A percentile compares a stretch with the other conserved stretches of the same genome.
phyloP scores from a whole-genome alignment of 2,797 vertebrate genomes.

The Sebastes ruberrimus region DNA sequence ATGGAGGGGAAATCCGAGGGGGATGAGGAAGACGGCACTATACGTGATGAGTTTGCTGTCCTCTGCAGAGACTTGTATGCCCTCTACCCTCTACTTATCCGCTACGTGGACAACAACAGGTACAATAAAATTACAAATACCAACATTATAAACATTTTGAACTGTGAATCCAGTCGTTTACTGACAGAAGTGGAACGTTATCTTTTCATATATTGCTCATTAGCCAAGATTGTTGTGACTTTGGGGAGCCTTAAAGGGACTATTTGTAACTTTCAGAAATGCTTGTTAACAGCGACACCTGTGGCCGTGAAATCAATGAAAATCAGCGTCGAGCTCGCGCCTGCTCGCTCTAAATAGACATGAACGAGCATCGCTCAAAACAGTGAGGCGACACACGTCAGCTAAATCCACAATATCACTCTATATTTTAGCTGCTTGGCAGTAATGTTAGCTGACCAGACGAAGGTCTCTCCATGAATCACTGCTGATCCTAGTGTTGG shows the following conservation, averaged over 20 bases:
- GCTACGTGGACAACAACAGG: slow-evolving; percentile 98
- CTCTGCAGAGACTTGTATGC: slow-evolving; percentile 95
- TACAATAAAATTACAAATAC: slow-evolving; percentile 45
- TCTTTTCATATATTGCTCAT: not conserved
- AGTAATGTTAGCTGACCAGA: no score
- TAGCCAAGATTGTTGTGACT: not conserved
- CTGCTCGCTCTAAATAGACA: no score
- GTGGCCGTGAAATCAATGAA: no score
- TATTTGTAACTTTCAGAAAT: no score
- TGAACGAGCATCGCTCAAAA: no score
- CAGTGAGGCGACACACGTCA: no score
- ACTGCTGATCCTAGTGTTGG: no score
- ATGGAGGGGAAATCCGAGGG: slow-evolving; percentile 92
- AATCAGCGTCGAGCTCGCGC: no score
- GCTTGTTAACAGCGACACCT: no score
- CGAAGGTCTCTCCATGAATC: no score
- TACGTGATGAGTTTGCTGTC: slow-evolving; percentile 94
- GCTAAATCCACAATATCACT: no score
- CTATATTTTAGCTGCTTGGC: no score
- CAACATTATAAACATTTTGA: not conserved
- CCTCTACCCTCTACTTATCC: slow-evolving; percentile 94
- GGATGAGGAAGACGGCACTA: slow-evolving; percentile 89
- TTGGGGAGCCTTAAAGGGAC: not conserved
- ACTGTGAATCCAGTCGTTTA: not conserved
- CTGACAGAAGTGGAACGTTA: not conserved